Base-by-base conservation (phyloP, 2,797 vertebrate genomes). In the Pelochelys cantorii region DNA sequence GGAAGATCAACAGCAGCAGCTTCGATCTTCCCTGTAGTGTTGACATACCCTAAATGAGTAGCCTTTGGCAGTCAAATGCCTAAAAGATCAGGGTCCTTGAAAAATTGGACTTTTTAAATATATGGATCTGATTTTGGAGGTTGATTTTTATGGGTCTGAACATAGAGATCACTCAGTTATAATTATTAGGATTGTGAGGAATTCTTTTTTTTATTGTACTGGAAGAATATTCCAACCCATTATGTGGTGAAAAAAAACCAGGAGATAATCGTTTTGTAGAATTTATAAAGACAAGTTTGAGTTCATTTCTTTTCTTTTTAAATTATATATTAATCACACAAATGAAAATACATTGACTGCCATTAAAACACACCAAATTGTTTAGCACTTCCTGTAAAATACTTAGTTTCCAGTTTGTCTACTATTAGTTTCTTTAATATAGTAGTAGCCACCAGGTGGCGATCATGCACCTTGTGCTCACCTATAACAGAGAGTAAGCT, bases 381-480 rank as follows among this genome's bases (percentile, higher is more conserved):
- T 11, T 1, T 23, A 3, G 0, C 1, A 5, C 42, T 37, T 23
- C 0, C 2, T 12, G 4, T 0, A 23, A 37, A 74, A 27, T 0
- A 60, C 60, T 3, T 18, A 2, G 37, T 2, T 0, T 52, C 5
- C 81, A 42, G 84, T 5, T 68, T 12, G 55, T 0, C 29, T 1
- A 5, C 4, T 4, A 27, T 25, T 82, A 23, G 79, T 23, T 20
- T 56, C 34, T 90, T 27, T 27, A 15, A 1, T 65, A 6, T 2
- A 0, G 0, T 2, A 65, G 60, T 1, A n/a, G 80, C 88, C 97
- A 78, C 92, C 79, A 97, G 97, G 92, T 97, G 97, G 95, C 9
- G 68, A 80, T 79, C 14, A n/a, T 29, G 95, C 91, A 88, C 96
- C 96, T 96, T 85, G 59, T 91, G 82, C 94, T 95, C 88, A 91